Conservation (phyloP, 2,888 invertebrate genomes). For the Protodeltote pygarga region DNA sequence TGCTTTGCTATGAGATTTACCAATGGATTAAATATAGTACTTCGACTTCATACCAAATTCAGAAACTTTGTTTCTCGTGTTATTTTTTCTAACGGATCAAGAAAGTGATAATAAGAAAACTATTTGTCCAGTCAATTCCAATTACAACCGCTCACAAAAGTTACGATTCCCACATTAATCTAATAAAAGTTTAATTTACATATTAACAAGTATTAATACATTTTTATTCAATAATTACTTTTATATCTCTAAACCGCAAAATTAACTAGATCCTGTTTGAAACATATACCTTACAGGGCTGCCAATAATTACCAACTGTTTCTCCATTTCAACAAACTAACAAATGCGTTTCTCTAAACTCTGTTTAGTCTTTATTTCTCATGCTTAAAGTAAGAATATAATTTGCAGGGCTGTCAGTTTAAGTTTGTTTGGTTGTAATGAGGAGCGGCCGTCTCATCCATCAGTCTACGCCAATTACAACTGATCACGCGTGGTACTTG, state of each 20-base stretch:
- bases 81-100: no score
- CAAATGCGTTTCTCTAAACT: neutral
- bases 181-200: slow-evolving; percentile 17
- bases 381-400: slow-evolving; percentile 28
- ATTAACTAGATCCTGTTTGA: slow-evolving; percentile 45
- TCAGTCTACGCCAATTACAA: slow-evolving; percentile 79
- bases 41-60: no score
- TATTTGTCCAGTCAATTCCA: neutral
- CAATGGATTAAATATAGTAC: no score
- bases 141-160: neutral
- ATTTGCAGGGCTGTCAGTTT: slow-evolving; percentile 27
- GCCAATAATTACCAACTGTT: slow-evolving; percentile 65
- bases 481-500: slow-evolving; percentile 76
- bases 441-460: slow-evolving; percentile 66
- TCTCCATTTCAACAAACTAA: slow-evolving; percentile 39
- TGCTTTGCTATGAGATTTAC: no score
- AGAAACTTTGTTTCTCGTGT: no score
- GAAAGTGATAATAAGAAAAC: no score
- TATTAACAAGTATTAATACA: slow-evolving; percentile 25
- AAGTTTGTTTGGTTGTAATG: slow-evolving; percentile 62
- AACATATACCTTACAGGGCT: slow-evolving; percentile 56
- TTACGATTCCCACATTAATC: slow-evolving; percentile 1
- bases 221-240: slow-evolving; percentile 38
- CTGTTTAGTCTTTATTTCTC: slow-evolving; percentile 14
- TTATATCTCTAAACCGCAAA: slow-evolving; percentile 37